Evolutionary conservation across 2,797 vertebrate species (phyloP), one percentile per base, ranked within the genome.

Genomic region (Valencia hispanica): DNA sequence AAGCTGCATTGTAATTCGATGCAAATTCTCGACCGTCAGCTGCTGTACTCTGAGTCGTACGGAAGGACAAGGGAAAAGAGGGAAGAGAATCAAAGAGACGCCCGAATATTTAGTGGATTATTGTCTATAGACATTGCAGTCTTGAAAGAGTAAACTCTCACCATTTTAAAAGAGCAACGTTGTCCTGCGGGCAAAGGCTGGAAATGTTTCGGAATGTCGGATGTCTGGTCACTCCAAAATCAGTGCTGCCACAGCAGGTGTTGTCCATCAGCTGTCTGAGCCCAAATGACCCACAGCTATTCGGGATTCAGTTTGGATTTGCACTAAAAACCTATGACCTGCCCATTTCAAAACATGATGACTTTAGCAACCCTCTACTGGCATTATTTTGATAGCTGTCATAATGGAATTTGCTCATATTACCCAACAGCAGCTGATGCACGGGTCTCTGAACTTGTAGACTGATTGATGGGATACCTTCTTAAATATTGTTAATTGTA

Each of bases 321-420:
- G 20, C 30, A 57, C 53, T 53, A 68, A 36, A 69, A 82, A 72
- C 68, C 72, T 69, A 1, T 73, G 73, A 81, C 74, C 83, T 20
- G 39, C 68, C 68, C 79, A 45, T 15, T 79, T 39, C 79, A 70
- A 84, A 72, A 85, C 70, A 73, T 0, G 70, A 83, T 75, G 78
- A 83, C 77, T 63, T 25, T 22, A 34, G 72, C 10, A 22, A 72
- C 30, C 73, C 74, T 3, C 39, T 20, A 6, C 50, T 70, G 77
- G 59, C 36, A 34, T 84, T 83, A 78, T 85, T 89, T 82, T 85
- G 82, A 84, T 85, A 88, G 86, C 87, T 88, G 86, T 86, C 86
- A 85, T 15, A 53, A 81, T 73, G 73, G 72, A 78, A 74, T 36
- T 70, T 68, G 59, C 79, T 53, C 27, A 70, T 18, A 12, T 53